Conservation (phyloP, 2,113 vertebrate genomes). For the Thamnaconus septentrionalis region DNA sequence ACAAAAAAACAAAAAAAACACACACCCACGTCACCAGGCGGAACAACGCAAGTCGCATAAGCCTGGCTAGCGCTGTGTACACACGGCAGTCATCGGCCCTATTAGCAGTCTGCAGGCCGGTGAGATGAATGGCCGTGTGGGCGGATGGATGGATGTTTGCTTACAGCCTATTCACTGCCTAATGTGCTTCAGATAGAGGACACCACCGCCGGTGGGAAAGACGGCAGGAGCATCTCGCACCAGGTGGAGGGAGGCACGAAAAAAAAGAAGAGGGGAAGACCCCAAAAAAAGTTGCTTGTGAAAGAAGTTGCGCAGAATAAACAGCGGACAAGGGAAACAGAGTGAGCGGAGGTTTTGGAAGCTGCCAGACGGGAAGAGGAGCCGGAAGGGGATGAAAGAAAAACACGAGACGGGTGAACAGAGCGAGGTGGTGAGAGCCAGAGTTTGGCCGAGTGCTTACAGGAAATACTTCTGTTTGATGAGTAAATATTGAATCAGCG, state of each 20-base stretch:
- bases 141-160: slow-evolving; percentile 24
- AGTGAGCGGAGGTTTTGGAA: slow-evolving; percentile 2
- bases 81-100: slow-evolving; percentile 15
- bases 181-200: slow-evolving; percentile 16
- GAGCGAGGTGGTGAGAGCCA: slow-evolving; percentile 40
- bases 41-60: no score
- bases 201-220: no score
- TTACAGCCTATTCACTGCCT: slow-evolving; percentile 5
- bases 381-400: slow-evolving; percentile 4
- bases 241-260: background rate
- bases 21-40: slow-evolving; percentile 21
- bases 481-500: slow-evolving; percentile 74
- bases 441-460: slow-evolving; percentile 62
- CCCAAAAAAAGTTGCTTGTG: background rate
- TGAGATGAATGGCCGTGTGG: background rate
- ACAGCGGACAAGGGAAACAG: slow-evolving; percentile 9
- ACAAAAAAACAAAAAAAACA: slow-evolving; percentile 32
- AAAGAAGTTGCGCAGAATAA: background rate
- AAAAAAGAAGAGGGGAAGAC: slow-evolving; percentile 6
- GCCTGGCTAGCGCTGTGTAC: slow-evolving; percentile 5
- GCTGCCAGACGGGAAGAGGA: background rate
- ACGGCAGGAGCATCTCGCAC: no score
- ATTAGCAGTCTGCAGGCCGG: slow-evolving; percentile 14
- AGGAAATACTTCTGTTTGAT: slow-evolving; percentile 71
- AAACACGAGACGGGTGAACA: background rate